These are phyloP conservation scores for Galeopterus variegatus DNA, from an alignment of 2,113 vertebrate genomes.

Conservation along the genomic window DNA sequence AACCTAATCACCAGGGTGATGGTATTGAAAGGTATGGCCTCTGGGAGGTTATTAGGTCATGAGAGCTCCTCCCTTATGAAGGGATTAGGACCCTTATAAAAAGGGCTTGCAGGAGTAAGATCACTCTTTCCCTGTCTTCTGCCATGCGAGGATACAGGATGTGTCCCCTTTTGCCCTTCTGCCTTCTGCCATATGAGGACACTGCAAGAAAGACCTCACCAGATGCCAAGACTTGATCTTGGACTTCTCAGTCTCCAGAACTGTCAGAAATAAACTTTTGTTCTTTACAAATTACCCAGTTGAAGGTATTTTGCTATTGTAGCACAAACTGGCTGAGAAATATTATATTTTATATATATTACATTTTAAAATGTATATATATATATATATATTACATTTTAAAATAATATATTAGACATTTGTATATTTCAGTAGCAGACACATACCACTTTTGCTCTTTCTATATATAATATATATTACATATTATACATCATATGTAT, in stretches of 20 bases:
- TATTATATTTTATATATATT: background rate
- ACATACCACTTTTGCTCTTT: background rate
- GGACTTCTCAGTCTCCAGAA: background rate
- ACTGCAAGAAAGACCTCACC: background rate
- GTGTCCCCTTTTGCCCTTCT: accelerated
- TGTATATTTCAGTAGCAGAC: background rate
- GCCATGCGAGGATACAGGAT: background rate
- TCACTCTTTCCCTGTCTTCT: background rate
- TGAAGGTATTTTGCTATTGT: background rate
- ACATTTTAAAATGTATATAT: background rate
- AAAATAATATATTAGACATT: no score
- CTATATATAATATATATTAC: background rate
- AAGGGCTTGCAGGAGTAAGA: background rate
- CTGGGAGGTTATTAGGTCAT: background rate
- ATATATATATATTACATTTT: no score
- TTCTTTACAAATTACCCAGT: background rate
- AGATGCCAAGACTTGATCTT: background rate
- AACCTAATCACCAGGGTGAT: background rate
- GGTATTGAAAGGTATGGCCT: background rate
- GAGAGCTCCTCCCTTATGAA: background rate
- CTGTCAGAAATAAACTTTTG: background rate
- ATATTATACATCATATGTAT: background rate
- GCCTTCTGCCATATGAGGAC: background rate
- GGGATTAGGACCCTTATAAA: background rate
- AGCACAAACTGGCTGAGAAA: background rate